Conservation (phyloP, 2,888 invertebrate genomes). For the Cheiracanthium punctorium region DNA sequence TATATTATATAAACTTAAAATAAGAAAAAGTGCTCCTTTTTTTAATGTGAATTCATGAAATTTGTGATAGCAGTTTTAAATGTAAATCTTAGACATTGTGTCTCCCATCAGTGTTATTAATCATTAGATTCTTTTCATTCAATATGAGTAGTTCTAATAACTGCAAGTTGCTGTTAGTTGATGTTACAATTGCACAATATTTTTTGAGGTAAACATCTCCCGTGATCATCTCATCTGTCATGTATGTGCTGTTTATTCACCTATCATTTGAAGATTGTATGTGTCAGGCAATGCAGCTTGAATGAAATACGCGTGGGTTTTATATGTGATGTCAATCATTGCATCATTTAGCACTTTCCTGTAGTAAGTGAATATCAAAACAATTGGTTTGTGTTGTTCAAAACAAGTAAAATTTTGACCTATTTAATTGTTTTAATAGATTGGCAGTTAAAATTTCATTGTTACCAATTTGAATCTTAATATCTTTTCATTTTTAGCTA, state of each 20-base stretch:
- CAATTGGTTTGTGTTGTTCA: constrained; percentile 30
- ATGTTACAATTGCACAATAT: constrained; percentile 66
- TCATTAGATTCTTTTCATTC: constrained; percentile 52
- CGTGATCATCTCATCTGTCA: constrained; percentile 66
- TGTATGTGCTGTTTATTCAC: constrained; percentile 63
- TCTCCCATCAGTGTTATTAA: constrained; percentile 47
- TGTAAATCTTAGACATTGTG: constrained; percentile 27
- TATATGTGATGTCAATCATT: constrained; percentile 49
- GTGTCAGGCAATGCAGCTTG: constrained; percentile 59
- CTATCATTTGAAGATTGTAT: constrained; percentile 65
- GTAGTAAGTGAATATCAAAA: constrained; percentile 32
- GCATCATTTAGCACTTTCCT: constrained; percentile 56
- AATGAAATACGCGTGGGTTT: constrained; percentile 63
- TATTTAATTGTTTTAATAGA: background rate
- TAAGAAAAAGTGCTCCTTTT: constrained; percentile 35
- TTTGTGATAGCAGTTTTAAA: constrained; percentile 7
- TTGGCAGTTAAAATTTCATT: background rate
- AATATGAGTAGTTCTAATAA: constrained; percentile 35
- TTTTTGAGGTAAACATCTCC: constrained; percentile 68
- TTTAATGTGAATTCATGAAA: constrained; percentile 40
- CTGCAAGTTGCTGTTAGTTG: constrained; percentile 57
- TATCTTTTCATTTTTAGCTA: constrained; percentile 24
- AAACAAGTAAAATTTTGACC: background rate
- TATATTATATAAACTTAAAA: constrained; percentile 25
- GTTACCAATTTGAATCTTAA: background rate